Evolutionary conservation across 2,797 vertebrate species (phyloP).

Genomic region (Pygocentrus nattereri): DNA sequence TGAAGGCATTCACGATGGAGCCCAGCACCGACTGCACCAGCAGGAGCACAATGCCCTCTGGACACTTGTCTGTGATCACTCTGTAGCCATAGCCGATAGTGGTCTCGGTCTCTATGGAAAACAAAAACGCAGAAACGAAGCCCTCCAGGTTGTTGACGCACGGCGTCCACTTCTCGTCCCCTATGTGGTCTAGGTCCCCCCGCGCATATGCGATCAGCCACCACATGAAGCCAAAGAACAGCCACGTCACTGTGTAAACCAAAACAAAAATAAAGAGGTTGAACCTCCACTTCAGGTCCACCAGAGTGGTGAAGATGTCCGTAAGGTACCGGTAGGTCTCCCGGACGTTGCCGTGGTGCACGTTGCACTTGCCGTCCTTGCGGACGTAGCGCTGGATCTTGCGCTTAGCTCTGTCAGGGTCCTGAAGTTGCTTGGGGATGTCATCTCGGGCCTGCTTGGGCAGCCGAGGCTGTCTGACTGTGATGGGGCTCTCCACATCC

Average conservation of each 20-base stretch:
- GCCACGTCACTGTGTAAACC: constrained; percentile 98
- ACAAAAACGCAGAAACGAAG: constrained; percentile 97
- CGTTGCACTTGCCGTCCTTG: constrained; percentile 98
- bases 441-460: constrained; percentile 91
- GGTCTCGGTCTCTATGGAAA: constrained; percentile 98
- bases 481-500: constrained; percentile 95
- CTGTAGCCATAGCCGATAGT: constrained; percentile 98
- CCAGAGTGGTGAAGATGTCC: constrained; percentile 98
- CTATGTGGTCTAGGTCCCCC: constrained; percentile 94
- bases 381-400: constrained; percentile 95
- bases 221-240: constrained; percentile 99
- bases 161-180: constrained; percentile 92
- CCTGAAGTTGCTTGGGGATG: constrained; percentile 83
- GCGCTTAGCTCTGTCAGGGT: constrained; percentile 79
- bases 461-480: constrained; percentile 87
- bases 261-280: constrained; percentile 97
- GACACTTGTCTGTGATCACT: constrained; percentile 98
- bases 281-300: constrained; percentile 98
- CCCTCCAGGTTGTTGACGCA: constrained; percentile 98
- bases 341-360: constrained; percentile 95
- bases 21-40: constrained; percentile 97
- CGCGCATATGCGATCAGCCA: constrained; percentile 96
- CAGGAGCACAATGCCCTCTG: constrained; percentile 95
- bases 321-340: constrained; percentile 97
- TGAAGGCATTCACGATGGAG: constrained; percentile 98